These are phyloP conservation scores for Chromobotia macracanthus DNA, from an alignment of 2,797 vertebrate genomes.

Conservation along the genomic window DNA sequence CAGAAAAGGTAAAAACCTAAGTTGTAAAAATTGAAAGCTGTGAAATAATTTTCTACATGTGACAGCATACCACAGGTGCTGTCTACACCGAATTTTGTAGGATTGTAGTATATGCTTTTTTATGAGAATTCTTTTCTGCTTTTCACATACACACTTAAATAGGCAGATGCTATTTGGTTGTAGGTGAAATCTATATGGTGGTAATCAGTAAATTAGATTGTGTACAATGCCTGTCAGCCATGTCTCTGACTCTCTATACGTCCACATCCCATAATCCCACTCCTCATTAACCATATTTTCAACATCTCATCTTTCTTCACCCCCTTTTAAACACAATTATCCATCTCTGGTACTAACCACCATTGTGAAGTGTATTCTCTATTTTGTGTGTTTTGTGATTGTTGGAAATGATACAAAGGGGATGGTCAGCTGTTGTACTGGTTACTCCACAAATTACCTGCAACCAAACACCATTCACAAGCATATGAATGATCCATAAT, in stretches of 20 bases:
- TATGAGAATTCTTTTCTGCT: constrained; percentile 33
- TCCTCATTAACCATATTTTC: constrained; percentile 15
- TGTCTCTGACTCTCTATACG: constrained; percentile 1
- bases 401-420: neutral
- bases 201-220: constrained; percentile 57
- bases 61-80: too few relatives aligned
- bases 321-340: neutral
- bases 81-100: neutral
- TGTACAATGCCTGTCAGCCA: constrained; percentile 4
- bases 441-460: neutral
- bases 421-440: neutral
- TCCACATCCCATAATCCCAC: neutral
- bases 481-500: neutral
- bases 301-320: constrained; percentile 9
- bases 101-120: constrained; percentile 40
- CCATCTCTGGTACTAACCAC: neutral
- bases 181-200: constrained; percentile 58
- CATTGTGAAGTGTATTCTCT: neutral
- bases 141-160: constrained; percentile 35
- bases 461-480: neutral
- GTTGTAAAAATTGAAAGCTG: too few relatives aligned
- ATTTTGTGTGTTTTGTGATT: neutral
- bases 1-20: too few relatives aligned
- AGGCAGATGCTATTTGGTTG: constrained; percentile 53
- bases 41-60: too few relatives aligned